Conservation (phyloP, 2,888 invertebrate genomes). For the Melitaea athalia region DNA sequence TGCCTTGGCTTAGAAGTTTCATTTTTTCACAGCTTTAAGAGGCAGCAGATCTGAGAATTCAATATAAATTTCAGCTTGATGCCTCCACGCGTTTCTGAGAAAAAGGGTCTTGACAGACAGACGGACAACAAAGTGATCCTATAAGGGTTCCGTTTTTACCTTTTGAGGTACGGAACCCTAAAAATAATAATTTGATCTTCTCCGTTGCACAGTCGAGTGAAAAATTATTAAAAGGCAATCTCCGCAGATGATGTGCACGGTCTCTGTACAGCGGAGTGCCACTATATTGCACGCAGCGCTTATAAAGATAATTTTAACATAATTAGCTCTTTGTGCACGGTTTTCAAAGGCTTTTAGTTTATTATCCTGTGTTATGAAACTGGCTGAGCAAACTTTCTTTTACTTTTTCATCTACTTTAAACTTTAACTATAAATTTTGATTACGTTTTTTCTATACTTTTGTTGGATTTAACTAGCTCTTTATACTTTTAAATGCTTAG, state of each 20-base stretch:
- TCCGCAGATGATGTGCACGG: conserved; percentile 24
- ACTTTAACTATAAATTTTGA: conserved; percentile 6
- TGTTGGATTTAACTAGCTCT: neutral
- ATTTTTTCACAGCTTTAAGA: too few species aligned
- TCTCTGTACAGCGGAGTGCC: conserved; percentile 46
- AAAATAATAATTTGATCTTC: neutral
- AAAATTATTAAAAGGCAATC: conserved; percentile 11
- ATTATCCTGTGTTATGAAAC: conserved; percentile 67
- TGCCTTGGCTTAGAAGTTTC: too few species aligned
- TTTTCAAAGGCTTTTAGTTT: conserved; percentile 74
- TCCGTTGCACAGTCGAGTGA: neutral
- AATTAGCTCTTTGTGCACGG: conserved; percentile 70
- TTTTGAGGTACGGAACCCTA: too few species aligned
- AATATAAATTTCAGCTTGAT: too few species aligned
- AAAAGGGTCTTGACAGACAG: too few species aligned
- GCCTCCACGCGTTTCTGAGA: too few species aligned
- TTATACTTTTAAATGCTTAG: neutral
- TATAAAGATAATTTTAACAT: conserved; percentile 67
- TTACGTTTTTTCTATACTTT: conserved; percentile 3
- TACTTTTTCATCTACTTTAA: conserved; percentile 8
- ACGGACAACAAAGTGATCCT: too few species aligned
- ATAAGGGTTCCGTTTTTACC: too few species aligned
- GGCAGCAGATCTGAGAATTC: too few species aligned
- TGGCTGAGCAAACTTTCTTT: conserved; percentile 20
- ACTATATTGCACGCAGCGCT: conserved; percentile 51